Base-by-base conservation (phyloP, 2,797 vertebrate genomes). In the Choloepus didactylus region DNA sequence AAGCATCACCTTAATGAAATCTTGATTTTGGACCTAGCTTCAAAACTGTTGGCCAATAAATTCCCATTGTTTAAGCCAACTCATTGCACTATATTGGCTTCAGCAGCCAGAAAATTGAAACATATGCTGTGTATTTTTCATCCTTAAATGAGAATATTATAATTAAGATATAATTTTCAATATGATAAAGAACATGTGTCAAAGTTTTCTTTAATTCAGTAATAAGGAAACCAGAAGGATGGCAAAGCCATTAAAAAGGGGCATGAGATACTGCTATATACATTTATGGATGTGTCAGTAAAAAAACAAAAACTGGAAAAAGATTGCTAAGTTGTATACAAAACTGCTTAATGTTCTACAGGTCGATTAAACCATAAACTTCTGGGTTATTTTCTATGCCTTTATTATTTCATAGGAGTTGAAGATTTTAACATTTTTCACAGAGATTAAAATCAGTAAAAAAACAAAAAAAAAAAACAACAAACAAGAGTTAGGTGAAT, bases 141-240 rank as follows among this genome's bases (percentile, higher is more conserved):
- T 84, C 51, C 35, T 91, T 31, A 66, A 80, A 56, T 56, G 62
- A 84, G 46, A 18, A 60, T 38, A 66, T 51, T 89, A 29, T 56
- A 76, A 76, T 83, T 76, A 25, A 87, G 15, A 59, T 72, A 54
- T 72, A n/a, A 86, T 67, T 41, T 29, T 8, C 14, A 72, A 85
- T 19, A 54, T 73, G 49, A 14, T 66, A 80, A 89, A 82, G 10
- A 75, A 56, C 9, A 29, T 2, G 9, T 67, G 59, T 73, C 46
- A 54, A 87, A 90, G 21, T 85, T 76, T 85, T 80, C 46, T 60
- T 54, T 76, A 83, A 90, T 73, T 73, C 4, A 88, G 82, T 95
- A 72, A 62, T 88, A 44, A 87, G 21, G 18, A 87, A 87, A 25
- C 46, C 23, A 44, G 14, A 16, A 93, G 62, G 73, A 93, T 87